phyloP scores from a whole-genome alignment of 2,888 invertebrate genomes.

The Drosophila affinis region DNA sequence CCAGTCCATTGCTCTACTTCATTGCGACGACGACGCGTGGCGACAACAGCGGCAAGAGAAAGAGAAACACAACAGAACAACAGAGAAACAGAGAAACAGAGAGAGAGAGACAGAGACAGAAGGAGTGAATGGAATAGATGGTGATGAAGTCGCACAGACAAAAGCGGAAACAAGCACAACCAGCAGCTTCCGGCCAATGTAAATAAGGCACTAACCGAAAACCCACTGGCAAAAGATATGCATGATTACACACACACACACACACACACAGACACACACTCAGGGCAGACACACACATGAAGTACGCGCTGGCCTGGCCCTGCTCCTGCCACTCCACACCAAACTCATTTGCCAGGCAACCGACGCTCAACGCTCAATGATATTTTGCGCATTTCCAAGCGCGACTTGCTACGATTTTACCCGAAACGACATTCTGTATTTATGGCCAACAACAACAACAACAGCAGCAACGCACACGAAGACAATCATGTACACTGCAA shows the following conservation, averaged over 20 bases:
- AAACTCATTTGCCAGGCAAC: conserved; percentile 49
- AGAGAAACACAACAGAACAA: conserved; percentile 2
- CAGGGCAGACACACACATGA: conserved; percentile 7
- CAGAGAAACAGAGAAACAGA: conserved; percentile 3
- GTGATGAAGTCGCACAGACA: conserved; percentile 42
- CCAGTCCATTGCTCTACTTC: conserved; percentile 55
- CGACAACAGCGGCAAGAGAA: conserved; percentile 9
- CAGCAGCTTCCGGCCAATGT: conserved; percentile 58
- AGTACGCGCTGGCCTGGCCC: not conserved
- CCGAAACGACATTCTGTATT: conserved; percentile 51
- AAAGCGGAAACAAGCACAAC: conserved; percentile 55
- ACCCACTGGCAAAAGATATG: conserved; percentile 47
- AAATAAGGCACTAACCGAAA: conserved; percentile 51
- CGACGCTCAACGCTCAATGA: conserved; percentile 28
- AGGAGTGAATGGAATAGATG: not conserved
- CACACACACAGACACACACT: conserved; percentile 4
- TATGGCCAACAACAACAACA: conserved; percentile 32
- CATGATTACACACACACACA: conserved; percentile 46
- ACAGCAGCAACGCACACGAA: conserved; percentile 25
- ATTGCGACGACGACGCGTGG: conserved; percentile 34
- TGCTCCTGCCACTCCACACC: not conserved
- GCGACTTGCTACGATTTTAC: conserved; percentile 27
- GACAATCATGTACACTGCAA: not conserved
- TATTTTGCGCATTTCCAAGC: conserved; percentile 21
- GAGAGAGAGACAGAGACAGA: not conserved